phyloP scores from a whole-genome alignment of 2,888 invertebrate genomes.

The Microchrysa polita region DNA sequence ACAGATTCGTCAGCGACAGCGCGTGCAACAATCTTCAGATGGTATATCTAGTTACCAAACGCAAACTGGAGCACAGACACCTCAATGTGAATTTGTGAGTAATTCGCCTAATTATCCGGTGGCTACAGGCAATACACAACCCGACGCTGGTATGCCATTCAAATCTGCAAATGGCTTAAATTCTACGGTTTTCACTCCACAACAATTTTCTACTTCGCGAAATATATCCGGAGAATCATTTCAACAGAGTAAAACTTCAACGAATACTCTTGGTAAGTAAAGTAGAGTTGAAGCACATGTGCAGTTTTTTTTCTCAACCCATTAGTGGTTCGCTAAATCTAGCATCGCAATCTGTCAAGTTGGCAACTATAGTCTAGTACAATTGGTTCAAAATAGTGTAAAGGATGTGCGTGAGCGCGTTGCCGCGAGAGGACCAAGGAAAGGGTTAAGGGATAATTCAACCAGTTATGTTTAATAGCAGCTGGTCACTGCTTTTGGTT shows the following conservation, averaged over 20 bases:
- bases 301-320: too few species aligned
- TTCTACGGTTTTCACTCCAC: conserved; percentile 40
- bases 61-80: conserved; percentile 65
- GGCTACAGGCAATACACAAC: conserved; percentile 65
- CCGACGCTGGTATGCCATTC: conserved; percentile 66
- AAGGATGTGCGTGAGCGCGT: too few species aligned
- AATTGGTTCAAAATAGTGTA: too few species aligned
- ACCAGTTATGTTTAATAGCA: too few species aligned
- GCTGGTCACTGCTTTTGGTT: too few species aligned
- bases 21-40: conserved; percentile 53
- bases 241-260: conserved; percentile 59
- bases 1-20: conserved; percentile 63
- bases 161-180: conserved; percentile 63
- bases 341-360: too few species aligned
- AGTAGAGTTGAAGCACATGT: too few species aligned
- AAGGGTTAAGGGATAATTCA: too few species aligned
- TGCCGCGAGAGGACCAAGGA: too few species aligned
- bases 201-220: conserved; percentile 35
- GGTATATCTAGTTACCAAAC: conserved; percentile 57
- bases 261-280: conserved; percentile 54
- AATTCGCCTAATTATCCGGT: conserved; percentile 60
- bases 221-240: conserved; percentile 55
- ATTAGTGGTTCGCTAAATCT: too few species aligned
- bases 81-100: conserved; percentile 65
- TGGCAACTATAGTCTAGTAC: too few species aligned